Percentiles rank a stretch among this genome's conserved stretches.
Evolutionary conservation across 1,140 invertebrate genomes (phyloP).

Genomic region (Artemia franciscana): DNA sequence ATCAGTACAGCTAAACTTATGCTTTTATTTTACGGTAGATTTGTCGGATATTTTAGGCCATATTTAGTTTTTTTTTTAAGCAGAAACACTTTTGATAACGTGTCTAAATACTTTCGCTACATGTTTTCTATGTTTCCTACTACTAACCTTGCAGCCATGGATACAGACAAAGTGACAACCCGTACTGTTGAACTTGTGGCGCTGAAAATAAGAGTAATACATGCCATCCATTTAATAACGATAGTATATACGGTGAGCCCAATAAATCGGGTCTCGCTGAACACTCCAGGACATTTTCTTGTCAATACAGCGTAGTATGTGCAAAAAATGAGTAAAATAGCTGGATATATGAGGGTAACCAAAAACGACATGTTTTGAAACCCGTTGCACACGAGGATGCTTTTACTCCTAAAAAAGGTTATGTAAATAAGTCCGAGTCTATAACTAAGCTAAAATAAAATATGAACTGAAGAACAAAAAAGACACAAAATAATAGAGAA

Average conservation of each 20-base stretch:
- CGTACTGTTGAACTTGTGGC: conserved; percentile 24
- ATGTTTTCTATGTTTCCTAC: no score
- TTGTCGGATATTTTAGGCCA: no score
- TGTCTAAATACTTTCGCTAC: no score
- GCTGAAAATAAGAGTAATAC: conserved; percentile 43
- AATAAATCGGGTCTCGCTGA: conserved; percentile 46
- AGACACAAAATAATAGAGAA: no score
- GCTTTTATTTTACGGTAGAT: no score
- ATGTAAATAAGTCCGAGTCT: conserved; percentile 18
- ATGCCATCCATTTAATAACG: conserved; percentile 49
- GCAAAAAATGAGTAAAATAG: conserved; percentile 31
- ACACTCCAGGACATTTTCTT: conserved; percentile 46
- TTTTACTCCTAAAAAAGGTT: conserved; percentile 3
- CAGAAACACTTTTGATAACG: no score
- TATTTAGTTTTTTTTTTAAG: no score
- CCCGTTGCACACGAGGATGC: conserved; percentile 22
- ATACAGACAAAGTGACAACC: conserved; percentile 28
- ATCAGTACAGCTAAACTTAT: no score
- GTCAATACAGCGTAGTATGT: conserved; percentile 51
- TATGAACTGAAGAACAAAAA: no score
- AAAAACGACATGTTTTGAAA: conserved; percentile 28
- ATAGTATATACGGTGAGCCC: conserved; percentile 54
- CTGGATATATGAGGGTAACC: conserved; percentile 26
- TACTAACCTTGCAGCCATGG: conserved; percentile 25
- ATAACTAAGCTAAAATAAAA: conserved; percentile 21